phyloP scores from a whole-genome alignment of 1,140 invertebrate genomes.

The Arctopsyche grandis region DNA sequence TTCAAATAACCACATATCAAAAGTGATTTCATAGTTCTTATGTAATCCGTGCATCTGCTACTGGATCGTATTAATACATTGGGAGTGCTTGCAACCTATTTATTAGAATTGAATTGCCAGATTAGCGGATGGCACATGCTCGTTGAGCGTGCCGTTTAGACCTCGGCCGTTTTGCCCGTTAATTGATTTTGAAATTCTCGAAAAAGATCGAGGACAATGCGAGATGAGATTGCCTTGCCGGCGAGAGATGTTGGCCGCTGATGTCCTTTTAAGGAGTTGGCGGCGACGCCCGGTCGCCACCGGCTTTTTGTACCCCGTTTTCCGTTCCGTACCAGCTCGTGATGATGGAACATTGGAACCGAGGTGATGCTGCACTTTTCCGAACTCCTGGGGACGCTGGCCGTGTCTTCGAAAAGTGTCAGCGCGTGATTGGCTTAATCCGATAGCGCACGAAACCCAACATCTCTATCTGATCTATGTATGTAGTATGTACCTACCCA shows the following conservation, averaged over 20 bases:
- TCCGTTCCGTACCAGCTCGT: background rate
- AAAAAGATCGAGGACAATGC: constrained; percentile 15
- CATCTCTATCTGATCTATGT: no score
- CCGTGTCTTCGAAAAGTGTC: background rate
- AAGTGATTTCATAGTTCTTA: background rate
- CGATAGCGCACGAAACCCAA: no score
- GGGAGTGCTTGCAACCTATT: background rate
- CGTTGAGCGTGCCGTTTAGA: background rate
- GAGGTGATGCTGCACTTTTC: background rate
- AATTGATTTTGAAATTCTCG: constrained; percentile 15
- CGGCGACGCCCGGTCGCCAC: background rate
- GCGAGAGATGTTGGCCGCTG: background rate
- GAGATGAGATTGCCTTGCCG: constrained; percentile 11
- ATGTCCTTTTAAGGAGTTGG: constrained; percentile 19
- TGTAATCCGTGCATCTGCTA: background rate
- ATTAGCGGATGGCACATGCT: no score
- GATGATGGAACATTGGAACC: background rate
- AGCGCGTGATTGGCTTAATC: background rate
- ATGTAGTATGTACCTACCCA: no score
- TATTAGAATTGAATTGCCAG: no score
- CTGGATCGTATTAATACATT: background rate
- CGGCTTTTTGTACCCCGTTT: background rate
- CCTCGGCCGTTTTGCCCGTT: background rate
- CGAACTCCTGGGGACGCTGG: background rate
- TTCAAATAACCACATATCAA: no score